A percentile compares a stretch with the other conserved stretches of the same genome.
phyloP scores from a whole-genome alignment of 2,888 invertebrate species.

The Mesorhabditis spiculigera region DNA sequence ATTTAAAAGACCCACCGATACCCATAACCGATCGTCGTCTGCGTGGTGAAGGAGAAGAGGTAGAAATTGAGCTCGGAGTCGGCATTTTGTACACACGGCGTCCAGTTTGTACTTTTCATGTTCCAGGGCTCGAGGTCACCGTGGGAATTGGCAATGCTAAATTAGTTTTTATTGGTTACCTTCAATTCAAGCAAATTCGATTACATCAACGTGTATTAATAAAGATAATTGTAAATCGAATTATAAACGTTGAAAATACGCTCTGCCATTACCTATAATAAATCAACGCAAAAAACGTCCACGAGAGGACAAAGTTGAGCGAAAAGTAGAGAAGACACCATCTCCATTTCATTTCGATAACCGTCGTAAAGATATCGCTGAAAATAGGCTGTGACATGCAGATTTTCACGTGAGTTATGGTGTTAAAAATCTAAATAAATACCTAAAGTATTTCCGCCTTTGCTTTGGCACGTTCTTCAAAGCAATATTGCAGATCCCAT shows the following conservation, averaged over 20 bases:
- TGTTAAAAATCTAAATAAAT: conserved; percentile 9
- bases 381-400: conserved; percentile 15
- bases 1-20: conserved; percentile 22
- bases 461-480: conserved; percentile 57
- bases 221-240: conserved; percentile 15
- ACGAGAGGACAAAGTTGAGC: conserved; percentile 57
- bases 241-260: too few species aligned
- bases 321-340: conserved; percentile 59
- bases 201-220: conserved; percentile 11
- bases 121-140: conserved; percentile 47
- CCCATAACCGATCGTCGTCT: conserved; percentile 54
- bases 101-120: conserved; percentile 40
- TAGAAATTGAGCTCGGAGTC: conserved; percentile 43
- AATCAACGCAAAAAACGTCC: conserved; percentile 61
- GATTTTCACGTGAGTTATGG: not conserved
- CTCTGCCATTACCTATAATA: conserved; percentile 58
- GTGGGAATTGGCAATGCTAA: conserved; percentile 44
- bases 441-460: conserved; percentile 54
- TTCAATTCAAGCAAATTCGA: not conserved
- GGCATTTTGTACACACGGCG: conserved; percentile 59
- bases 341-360: conserved; percentile 64
- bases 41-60: conserved; percentile 54
- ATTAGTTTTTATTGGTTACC: not conserved
- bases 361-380: conserved; percentile 64
- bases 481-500: conserved; percentile 56